Percentiles rank a stretch among this genome's conserved stretches.
These are phyloP conservation scores for Spilosoma lubricipeda DNA, from an alignment of 2,888 invertebrate genomes.

Conservation along the genomic window DNA sequence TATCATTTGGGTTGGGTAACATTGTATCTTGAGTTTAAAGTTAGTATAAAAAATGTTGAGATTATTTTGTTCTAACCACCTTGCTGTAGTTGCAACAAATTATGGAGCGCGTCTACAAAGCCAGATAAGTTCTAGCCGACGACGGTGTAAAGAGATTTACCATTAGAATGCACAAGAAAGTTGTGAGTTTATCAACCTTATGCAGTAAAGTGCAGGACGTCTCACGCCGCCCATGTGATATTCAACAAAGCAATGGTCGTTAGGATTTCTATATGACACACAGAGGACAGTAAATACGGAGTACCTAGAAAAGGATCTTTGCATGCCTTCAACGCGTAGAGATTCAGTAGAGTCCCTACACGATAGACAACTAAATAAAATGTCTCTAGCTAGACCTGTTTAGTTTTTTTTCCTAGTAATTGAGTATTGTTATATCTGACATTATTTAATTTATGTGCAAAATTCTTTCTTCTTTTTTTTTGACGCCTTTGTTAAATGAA, in stretches of 20 bases:
- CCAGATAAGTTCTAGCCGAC: background rate
- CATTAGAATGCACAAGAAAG: background rate
- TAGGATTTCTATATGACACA: background rate
- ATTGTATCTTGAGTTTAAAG: background rate
- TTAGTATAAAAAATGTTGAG: background rate
- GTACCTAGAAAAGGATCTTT: background rate
- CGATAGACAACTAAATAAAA: background rate
- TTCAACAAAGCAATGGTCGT: constrained; percentile 3
- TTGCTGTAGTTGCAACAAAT: background rate
- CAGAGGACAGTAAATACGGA: background rate
- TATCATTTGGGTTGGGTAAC: background rate
- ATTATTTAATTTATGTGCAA: background rate
- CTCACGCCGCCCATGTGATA: background rate
- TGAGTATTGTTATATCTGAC: background rate
- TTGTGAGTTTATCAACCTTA: background rate
- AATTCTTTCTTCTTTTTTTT: background rate
- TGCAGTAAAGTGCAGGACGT: background rate
- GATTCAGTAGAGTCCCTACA: background rate
- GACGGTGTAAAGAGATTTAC: background rate
- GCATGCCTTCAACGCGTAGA: background rate
- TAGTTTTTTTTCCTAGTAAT: background rate
- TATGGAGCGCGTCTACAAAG: background rate
- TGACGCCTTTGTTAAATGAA: too few relatives aligned
- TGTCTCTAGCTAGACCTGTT: background rate
- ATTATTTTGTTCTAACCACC: background rate